These are phyloP conservation scores for Agrotis segetum DNA, from an alignment of 2,888 invertebrate species.

Conservation along the genomic window DNA sequence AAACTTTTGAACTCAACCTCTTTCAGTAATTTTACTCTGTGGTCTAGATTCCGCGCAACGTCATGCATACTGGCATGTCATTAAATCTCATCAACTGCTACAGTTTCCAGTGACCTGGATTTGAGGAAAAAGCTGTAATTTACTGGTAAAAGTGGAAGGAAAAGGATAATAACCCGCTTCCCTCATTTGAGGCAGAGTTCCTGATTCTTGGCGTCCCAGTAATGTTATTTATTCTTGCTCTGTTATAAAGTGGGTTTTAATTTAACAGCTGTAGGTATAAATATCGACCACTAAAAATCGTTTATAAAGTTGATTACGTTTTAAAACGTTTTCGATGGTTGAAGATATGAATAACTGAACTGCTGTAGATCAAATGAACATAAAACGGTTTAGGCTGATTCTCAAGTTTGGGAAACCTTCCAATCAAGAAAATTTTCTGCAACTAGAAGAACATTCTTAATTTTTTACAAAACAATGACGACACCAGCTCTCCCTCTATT, in stretches of 20 bases:
- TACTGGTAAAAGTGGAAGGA: slow-evolving; percentile 25
- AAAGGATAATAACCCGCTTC: slow-evolving; percentile 51
- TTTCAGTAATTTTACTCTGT: background rate
- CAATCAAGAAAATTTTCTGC: too few relatives aligned
- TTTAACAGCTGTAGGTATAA: background rate
- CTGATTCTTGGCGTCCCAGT: background rate
- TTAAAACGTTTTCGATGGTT: too few relatives aligned
- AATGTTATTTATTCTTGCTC: slow-evolving; percentile 11
- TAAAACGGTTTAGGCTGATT: too few relatives aligned
- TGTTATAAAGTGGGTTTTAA: slow-evolving; percentile 11
- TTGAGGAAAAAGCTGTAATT: slow-evolving; percentile 38
- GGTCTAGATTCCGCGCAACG: slow-evolving; percentile 10
- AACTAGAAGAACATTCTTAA: too few relatives aligned
- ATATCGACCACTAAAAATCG: too few relatives aligned
- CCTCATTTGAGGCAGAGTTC: slow-evolving; percentile 37
- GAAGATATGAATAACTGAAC: too few relatives aligned
- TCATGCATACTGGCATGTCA: slow-evolving; percentile 11
- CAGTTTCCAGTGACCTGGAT: slow-evolving; percentile 46
- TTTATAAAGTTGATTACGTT: too few relatives aligned
- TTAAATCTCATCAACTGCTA: slow-evolving; percentile 18
- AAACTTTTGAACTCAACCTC: too few relatives aligned
- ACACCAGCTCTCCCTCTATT: too few relatives aligned
- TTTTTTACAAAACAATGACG: too few relatives aligned
- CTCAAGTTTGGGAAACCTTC: too few relatives aligned
- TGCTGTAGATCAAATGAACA: too few relatives aligned